Evolutionary conservation across 2,888 invertebrate species (phyloP).

Genomic region (Cotesia congregata): DNA sequence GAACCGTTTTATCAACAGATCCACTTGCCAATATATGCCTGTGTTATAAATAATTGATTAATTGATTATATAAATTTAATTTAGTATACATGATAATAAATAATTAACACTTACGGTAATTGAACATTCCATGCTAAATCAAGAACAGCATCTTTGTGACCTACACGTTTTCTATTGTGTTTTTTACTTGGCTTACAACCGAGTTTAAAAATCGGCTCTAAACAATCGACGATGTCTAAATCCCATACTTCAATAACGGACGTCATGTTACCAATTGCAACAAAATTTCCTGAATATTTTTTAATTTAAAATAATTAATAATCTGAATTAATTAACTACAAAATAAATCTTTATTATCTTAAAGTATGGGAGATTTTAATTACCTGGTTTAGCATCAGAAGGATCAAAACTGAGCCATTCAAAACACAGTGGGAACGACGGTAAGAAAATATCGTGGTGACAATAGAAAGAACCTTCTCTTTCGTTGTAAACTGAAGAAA

Average conservation of each 20-base stretch:
- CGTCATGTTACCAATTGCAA: slow-evolving; percentile 94
- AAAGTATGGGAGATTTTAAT: background rate
- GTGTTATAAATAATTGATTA: slow-evolving; percentile 36
- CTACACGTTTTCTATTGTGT: slow-evolving; percentile 78
- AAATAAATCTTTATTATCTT: background rate
- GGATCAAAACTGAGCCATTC: slow-evolving; percentile 95
- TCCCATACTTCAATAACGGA: slow-evolving; percentile 98
- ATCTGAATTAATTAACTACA: background rate
- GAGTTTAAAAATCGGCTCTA: slow-evolving; percentile 89
- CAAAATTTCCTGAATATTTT: slow-evolving; percentile 79
- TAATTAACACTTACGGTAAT: slow-evolving; percentile 73
- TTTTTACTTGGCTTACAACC: slow-evolving; percentile 82
- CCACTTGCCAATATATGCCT: slow-evolving; percentile 93
- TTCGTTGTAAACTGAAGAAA: slow-evolving; percentile 85
- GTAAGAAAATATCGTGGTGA: slow-evolving; percentile 92
- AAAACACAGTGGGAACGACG: slow-evolving; percentile 90
- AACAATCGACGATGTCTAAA: slow-evolving; percentile 90
- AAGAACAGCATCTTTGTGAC: slow-evolving; percentile 92
- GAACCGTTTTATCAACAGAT: slow-evolving; percentile 89
- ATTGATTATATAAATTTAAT: slow-evolving; percentile 22
- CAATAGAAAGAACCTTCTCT: slow-evolving; percentile 90
- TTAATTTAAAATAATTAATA: slow-evolving; percentile 13
- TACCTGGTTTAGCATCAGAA: slow-evolving; percentile 76
- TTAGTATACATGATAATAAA: slow-evolving; percentile 24
- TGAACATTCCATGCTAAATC: slow-evolving; percentile 92